Conservation (phyloP, 2,797 vertebrate genomes). For the Eurystomus glaucurus region DNA sequence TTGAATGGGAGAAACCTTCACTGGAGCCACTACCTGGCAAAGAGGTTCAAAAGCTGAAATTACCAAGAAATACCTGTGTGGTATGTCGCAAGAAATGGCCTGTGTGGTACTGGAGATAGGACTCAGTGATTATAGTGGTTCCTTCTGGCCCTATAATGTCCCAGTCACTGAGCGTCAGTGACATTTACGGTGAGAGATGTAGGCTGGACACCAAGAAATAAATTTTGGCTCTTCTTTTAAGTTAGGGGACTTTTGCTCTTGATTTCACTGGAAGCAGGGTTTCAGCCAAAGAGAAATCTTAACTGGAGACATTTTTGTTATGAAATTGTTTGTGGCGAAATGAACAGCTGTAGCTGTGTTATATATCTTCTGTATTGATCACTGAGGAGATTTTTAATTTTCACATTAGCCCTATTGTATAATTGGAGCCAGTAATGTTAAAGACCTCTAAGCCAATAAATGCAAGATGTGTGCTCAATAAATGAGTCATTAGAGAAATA, state of each 20-base stretch:
- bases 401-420: neutral
- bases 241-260: neutral
- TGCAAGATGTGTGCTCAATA: neutral
- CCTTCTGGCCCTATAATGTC: neutral
- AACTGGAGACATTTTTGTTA: neutral
- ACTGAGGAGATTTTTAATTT: neutral
- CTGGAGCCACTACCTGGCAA: neutral
- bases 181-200: neutral
- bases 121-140: neutral
- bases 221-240: neutral
- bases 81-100: neutral
- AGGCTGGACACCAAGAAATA: neutral
- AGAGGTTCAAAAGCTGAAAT: neutral
- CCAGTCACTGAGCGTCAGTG: neutral
- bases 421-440: neutral
- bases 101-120: neutral
- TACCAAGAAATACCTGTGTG: neutral
- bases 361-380: neutral
- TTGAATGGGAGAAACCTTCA: neutral
- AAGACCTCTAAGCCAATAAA: neutral
- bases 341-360: neutral
- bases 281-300: slow-evolving; percentile 27
- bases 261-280: neutral
- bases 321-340: slow-evolving; percentile 9
- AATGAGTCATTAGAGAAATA: neutral